Evolutionary conservation across 1,140 invertebrate genomes (phyloP).

Genomic region (Cecropterus lyciades): DNA sequence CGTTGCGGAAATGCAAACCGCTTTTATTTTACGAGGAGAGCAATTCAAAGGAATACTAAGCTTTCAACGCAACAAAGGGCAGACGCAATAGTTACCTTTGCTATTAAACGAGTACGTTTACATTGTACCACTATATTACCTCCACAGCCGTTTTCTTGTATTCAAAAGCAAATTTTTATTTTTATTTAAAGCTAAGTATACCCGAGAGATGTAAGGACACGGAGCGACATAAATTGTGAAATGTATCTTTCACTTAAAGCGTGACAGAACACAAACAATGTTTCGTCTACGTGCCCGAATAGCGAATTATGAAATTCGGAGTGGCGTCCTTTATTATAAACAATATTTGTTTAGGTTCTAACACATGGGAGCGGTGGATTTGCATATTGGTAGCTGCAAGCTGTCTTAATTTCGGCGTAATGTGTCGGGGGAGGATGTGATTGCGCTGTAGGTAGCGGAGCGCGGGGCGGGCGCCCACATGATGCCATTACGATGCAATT

Average conservation of each 20-base stretch:
- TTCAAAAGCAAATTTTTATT: constrained; percentile 23
- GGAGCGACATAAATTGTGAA: constrained; percentile 31
- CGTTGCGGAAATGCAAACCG: constrained; percentile 74
- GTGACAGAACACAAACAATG: constrained; percentile 22
- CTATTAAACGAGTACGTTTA: constrained; percentile 35
- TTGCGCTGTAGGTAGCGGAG: constrained; percentile 31
- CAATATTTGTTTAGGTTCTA: constrained; percentile 44
- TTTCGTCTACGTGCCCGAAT: constrained; percentile 29
- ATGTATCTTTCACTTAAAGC: constrained; percentile 32
- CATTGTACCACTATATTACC: constrained; percentile 24
- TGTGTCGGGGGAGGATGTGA: constrained; percentile 49
- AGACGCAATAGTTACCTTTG: constrained; percentile 54
- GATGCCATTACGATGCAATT: constrained; percentile 57
- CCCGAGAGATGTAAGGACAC: constrained; percentile 21
- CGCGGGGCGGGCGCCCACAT: constrained; percentile 48
- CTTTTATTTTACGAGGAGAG: constrained; percentile 66
- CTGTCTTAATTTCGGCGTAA: constrained; percentile 66
- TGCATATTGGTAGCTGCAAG: constrained; percentile 61
- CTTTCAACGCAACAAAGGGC: constrained; percentile 61
- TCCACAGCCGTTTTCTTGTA: constrained; percentile 18
- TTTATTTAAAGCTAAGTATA: constrained; percentile 18
- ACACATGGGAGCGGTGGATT: constrained; percentile 32
- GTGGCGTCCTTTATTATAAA: constrained; percentile 38
- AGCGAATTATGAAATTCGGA: constrained; percentile 39
- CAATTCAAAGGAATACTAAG: constrained; percentile 71